Conservation (phyloP, 1,140 invertebrate species). For the Potamilus streckersoni region DNA sequence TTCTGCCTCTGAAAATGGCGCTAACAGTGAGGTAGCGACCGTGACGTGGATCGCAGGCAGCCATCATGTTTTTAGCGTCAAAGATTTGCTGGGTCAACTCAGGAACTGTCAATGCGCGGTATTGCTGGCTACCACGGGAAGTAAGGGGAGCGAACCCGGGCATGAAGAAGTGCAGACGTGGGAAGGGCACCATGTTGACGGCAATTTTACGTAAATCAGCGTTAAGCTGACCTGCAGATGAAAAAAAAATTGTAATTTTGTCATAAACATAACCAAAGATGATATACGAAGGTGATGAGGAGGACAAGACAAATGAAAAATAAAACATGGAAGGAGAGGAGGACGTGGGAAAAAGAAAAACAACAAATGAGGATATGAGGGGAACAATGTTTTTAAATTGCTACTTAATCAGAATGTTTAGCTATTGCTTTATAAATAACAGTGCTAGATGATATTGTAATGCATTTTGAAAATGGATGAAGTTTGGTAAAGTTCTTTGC, state of each 20-base stretch:
- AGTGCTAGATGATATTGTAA: no score
- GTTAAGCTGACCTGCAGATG: slow-evolving; percentile 78
- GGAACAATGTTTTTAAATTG: no score
- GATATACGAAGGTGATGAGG: no score
- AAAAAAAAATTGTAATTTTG: no score
- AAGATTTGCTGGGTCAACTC: slow-evolving; percentile 77
- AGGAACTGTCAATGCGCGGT: slow-evolving; percentile 69
- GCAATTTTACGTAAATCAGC: slow-evolving; percentile 85
- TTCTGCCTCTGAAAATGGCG: slow-evolving; percentile 87
- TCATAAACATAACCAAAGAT: no score
- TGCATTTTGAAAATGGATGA: no score
- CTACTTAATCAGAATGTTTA: no score
- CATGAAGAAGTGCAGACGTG: slow-evolving; percentile 83
- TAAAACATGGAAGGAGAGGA: slow-evolving; percentile 30
- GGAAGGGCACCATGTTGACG: slow-evolving; percentile 80
- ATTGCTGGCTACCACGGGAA: slow-evolving; percentile 69
- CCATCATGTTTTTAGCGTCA: slow-evolving; percentile 81
- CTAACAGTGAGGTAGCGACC: slow-evolving; percentile 80
- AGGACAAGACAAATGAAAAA: no score
- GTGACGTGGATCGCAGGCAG: slow-evolving; percentile 77
- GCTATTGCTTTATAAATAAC: no score
- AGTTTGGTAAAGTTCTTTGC: no score
- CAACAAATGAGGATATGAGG: no score
- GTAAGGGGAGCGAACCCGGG: slow-evolving; percentile 80
- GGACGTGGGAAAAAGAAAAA: no score